Conservation (phyloP, 2,113 vertebrate genomes). For the Aptenodytes patagonicus region DNA sequence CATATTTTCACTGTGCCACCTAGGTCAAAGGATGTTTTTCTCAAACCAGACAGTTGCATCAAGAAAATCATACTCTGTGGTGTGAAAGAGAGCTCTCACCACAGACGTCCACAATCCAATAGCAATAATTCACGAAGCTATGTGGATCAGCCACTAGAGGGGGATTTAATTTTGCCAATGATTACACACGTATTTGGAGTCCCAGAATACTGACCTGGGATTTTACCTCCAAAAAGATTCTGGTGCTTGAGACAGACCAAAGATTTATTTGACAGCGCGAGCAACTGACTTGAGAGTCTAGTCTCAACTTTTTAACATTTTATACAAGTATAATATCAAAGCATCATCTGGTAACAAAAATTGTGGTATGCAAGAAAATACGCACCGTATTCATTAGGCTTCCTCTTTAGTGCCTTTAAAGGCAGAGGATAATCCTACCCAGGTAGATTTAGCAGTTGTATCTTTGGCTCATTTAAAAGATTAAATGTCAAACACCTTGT, state of each 20-base stretch:
- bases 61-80: neutral
- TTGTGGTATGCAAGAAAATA: neutral
- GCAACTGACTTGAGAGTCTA: neutral
- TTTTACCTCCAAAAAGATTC: neutral
- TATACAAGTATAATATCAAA: neutral
- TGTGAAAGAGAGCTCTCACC: neutral
- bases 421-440: neutral
- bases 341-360: neutral
- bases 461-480: neutral
- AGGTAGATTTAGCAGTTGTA: neutral
- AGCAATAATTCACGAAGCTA: neutral
- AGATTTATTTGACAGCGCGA: neutral
- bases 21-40: neutral
- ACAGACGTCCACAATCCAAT: fast-evolving
- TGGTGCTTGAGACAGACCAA: neutral
- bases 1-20: neutral
- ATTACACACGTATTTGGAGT: fast-evolving
- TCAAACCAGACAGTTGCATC: neutral
- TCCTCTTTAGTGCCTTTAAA: neutral
- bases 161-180: conserved; percentile 35
- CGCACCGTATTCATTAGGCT: neutral
- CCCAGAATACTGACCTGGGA: fast-evolving
- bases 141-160: conserved; percentile 39
- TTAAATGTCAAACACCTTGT: neutral
- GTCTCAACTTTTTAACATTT: neutral